Conservation (phyloP, 2,797 vertebrate species). For the Falco columbarius region DNA sequence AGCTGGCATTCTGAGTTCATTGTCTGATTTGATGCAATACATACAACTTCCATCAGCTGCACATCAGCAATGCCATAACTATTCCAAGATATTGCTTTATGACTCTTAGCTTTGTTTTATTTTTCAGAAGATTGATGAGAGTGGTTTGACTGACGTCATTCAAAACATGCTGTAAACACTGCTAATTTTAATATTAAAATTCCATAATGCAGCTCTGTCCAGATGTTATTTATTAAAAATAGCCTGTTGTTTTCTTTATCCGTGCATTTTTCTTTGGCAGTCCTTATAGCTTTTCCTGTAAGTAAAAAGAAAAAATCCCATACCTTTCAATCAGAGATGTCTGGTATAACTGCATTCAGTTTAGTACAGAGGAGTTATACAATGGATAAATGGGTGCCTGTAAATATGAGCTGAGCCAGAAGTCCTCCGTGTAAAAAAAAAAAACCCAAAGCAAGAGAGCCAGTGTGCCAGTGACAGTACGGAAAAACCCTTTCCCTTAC, state of each 20-base stretch:
- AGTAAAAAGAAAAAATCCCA: not conserved
- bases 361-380: not conserved
- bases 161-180: not conserved
- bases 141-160: not conserved
- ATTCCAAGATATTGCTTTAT: constrained; percentile 9
- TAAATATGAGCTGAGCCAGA: not conserved
- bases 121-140: constrained; percentile 2
- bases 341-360: not conserved
- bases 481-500: not conserved
- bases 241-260: not conserved
- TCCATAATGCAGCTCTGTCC: not conserved
- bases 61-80: not conserved
- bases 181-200: constrained; percentile 25
- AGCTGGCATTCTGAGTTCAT: not conserved
- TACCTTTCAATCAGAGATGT: not conserved
- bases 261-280: not conserved
- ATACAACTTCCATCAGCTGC: not conserved
- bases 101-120: not conserved
- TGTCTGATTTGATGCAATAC: not conserved
- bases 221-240: constrained; percentile 4
- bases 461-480: not conserved
- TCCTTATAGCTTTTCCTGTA: not conserved
- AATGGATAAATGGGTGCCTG: not conserved
- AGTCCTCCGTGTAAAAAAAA: not conserved
- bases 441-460: not conserved